phyloP scores from a whole-genome alignment of 2,797 vertebrate genomes.

The Gobio occitaniae region DNA sequence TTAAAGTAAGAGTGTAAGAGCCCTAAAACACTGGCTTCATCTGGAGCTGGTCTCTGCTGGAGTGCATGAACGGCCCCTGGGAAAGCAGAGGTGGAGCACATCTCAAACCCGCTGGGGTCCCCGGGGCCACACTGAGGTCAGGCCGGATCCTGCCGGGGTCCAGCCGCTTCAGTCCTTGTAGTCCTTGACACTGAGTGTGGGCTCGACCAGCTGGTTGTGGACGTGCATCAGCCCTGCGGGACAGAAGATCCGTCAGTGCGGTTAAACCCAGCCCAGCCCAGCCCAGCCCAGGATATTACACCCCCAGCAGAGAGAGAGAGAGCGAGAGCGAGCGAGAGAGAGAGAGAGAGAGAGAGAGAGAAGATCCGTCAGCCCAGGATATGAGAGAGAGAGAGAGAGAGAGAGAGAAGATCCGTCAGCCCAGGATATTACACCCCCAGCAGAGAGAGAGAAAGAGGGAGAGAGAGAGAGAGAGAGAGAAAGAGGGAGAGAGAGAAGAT shows the following conservation, averaged over 20 bases:
- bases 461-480: too few species aligned
- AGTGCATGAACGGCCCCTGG: conserved; percentile 4
- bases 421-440: too few species aligned
- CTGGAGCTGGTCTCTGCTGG: conserved; percentile 2
- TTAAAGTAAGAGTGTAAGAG: background rate
- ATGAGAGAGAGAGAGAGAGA: too few species aligned
- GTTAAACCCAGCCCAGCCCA: conserved; percentile 39
- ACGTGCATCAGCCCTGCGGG: conserved; percentile 93
- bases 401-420: too few species aligned
- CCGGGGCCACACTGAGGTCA: conserved; percentile 24
- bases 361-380: too few species aligned
- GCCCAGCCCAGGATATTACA: conserved; percentile 46
- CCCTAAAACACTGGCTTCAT: conserved; percentile 1
- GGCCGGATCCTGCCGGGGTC: background rate
- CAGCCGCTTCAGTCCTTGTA: conserved; percentile 44
- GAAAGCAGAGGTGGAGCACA: background rate
- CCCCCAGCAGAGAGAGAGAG: background rate
- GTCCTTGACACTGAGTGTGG: conserved; percentile 62
- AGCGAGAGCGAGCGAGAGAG: too few species aligned
- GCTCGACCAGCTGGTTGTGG: conserved; percentile 95
- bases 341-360: too few species aligned
- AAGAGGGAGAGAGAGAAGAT: too few species aligned
- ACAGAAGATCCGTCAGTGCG: conserved; percentile 34
- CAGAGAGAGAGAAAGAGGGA: too few species aligned
- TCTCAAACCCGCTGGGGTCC: conserved; percentile 35